These are phyloP conservation scores for Alloplasta piceator DNA, from an alignment of 2,888 invertebrate species.

Conservation along the genomic window DNA sequence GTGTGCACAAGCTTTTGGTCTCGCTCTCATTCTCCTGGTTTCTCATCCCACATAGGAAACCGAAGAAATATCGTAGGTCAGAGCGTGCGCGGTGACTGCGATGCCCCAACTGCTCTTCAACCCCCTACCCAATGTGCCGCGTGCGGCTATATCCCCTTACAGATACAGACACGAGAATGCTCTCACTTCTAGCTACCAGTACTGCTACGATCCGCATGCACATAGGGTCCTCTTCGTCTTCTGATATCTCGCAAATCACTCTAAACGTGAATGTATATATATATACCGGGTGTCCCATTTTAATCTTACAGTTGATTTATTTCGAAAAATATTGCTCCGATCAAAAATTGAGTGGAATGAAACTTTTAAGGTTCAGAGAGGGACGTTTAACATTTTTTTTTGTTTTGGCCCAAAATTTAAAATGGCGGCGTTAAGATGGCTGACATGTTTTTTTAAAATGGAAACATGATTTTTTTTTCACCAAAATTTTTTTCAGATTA, in stretches of 20 bases:
- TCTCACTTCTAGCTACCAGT: conserved; percentile 32
- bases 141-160: conserved; percentile 30
- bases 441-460: no score
- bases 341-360: no score
- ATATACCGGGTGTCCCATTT: no score
- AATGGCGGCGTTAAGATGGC: no score
- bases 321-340: no score
- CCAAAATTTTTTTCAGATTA: no score
- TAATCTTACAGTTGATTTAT: no score
- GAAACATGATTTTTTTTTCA: no score
- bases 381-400: no score
- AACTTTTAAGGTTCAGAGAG: no score
- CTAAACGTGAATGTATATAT: conserved; percentile 46
- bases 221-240: conserved; percentile 57
- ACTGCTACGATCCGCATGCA: conserved; percentile 23
- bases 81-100: conserved; percentile 57
- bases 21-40: conserved; percentile 46
- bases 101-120: conserved; percentile 46
- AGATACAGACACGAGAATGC: conserved; percentile 60
- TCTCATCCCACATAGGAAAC: conserved; percentile 61
- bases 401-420: no score
- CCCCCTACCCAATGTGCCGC: conserved; percentile 53
- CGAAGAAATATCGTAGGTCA: conserved; percentile 68
- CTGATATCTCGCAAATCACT: conserved; percentile 68
- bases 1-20: conserved; percentile 39